Conservation (phyloP, 2,113 vertebrate genomes). For the Corvus moneduloides region DNA sequence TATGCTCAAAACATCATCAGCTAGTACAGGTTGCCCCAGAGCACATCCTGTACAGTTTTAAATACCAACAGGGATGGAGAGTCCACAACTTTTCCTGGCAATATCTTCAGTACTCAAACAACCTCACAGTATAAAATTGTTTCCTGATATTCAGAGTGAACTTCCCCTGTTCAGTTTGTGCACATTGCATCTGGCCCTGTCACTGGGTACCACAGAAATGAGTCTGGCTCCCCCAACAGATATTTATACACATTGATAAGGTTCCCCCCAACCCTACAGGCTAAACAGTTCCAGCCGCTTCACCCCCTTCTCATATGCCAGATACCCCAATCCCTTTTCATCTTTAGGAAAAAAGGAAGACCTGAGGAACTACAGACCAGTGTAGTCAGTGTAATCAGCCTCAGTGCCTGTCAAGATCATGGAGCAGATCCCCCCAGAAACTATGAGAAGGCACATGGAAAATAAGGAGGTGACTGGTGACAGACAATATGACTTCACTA, state of each 20-base stretch:
- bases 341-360: background rate
- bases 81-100: background rate
- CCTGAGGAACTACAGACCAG: background rate
- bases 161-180: background rate
- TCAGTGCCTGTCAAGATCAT: no score
- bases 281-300: background rate
- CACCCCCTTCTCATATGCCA: fast-evolving
- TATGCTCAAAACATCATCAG: background rate
- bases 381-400: background rate
- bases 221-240: background rate
- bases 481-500: background rate
- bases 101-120: background rate
- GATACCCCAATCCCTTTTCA: background rate
- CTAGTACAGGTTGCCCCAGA: background rate
- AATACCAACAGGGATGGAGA: background rate
- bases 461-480: background rate
- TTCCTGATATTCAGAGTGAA: background rate
- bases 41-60: background rate
- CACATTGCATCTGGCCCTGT: background rate
- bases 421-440: background rate
- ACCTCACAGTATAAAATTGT: background rate
- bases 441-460: background rate
- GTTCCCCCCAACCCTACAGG: background rate
- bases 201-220: background rate
- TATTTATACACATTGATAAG: background rate